These are phyloP conservation scores for Poeciliopsis prolifica DNA, from an alignment of 2,113 vertebrate genomes.

Conservation along the genomic window DNA sequence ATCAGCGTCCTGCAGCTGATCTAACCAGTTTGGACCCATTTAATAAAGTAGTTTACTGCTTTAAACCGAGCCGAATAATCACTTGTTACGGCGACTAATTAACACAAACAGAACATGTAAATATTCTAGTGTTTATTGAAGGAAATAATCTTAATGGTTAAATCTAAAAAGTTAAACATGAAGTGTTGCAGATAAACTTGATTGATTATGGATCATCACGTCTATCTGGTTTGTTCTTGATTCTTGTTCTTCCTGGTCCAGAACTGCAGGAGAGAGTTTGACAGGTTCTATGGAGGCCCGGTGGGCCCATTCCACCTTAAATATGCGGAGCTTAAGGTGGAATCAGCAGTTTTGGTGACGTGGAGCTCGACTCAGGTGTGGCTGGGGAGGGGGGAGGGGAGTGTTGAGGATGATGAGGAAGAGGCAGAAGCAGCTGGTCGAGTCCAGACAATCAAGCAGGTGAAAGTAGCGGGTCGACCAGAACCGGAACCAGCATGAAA, in stretches of 20 bases:
- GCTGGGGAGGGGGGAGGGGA: not conserved
- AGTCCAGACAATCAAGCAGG: too few species aligned
- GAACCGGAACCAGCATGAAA: too few species aligned
- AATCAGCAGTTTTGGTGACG: constrained; percentile 5
- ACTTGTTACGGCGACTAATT: not conserved
- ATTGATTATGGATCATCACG: not conserved
- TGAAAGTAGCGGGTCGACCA: too few species aligned
- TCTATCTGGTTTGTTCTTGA: not conserved
- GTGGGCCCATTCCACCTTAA: not conserved
- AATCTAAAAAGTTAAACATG: not conserved
- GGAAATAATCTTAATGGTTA: not conserved
- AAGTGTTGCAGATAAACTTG: not conserved
- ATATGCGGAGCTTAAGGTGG: not conserved
- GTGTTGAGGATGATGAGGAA: too few species aligned
- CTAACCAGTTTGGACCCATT: not conserved
- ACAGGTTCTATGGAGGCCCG: not conserved
- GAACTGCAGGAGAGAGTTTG: not conserved
- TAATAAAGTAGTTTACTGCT: rapidly evolving
- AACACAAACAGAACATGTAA: not conserved
- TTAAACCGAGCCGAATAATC: not conserved
- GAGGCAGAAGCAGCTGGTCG: too few species aligned
- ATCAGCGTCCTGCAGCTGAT: constrained; percentile 22
- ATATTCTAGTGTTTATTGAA: not conserved
- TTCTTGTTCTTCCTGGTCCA: not conserved
- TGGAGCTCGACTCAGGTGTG: constrained; percentile 15